Evolutionary conservation across 2,888 invertebrate genomes (phyloP).

Genomic region (Rhorus exstirpatorius): DNA sequence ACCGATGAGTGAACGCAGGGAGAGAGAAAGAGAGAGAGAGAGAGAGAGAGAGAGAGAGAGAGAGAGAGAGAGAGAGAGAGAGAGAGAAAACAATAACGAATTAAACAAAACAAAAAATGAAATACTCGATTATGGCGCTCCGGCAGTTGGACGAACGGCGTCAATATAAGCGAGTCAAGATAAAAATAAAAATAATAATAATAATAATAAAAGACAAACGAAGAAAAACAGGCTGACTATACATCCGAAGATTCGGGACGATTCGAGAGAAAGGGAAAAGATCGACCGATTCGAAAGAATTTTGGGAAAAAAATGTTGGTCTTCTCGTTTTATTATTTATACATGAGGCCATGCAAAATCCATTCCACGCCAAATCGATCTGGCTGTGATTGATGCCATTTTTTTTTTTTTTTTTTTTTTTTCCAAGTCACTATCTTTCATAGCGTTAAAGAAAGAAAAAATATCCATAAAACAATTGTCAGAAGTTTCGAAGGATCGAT

Average conservation of each 20-base stretch:
- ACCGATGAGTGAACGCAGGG: neutral
- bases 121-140: neutral
- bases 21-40: slow-evolving; percentile 19
- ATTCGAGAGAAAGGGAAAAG: neutral
- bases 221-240: slow-evolving; percentile 5
- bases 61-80: slow-evolving; percentile 19
- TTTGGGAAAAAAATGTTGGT: neutral
- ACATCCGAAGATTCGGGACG: slow-evolving; percentile 3
- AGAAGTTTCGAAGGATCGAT: too few species aligned
- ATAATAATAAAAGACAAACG: neutral
- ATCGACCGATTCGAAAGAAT: neutral
- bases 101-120: neutral
- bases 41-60: slow-evolving; percentile 14
- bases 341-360: neutral
- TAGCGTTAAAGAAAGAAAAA: neutral
- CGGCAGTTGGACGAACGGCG: neutral
- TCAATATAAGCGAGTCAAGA: neutral
- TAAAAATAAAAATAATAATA: neutral
- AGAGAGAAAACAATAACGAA: slow-evolving; percentile 6
- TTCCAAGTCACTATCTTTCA: neutral
- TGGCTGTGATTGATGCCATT: neutral
- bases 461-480: too few species aligned
- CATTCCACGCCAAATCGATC: neutral
- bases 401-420: slow-evolving; percentile 21
- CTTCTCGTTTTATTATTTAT: neutral